Evolutionary conservation across 2,113 vertebrate genomes (phyloP), one percentile per base, ranked within the genome.

Genomic region (Andinoacara biseriatus): DNA sequence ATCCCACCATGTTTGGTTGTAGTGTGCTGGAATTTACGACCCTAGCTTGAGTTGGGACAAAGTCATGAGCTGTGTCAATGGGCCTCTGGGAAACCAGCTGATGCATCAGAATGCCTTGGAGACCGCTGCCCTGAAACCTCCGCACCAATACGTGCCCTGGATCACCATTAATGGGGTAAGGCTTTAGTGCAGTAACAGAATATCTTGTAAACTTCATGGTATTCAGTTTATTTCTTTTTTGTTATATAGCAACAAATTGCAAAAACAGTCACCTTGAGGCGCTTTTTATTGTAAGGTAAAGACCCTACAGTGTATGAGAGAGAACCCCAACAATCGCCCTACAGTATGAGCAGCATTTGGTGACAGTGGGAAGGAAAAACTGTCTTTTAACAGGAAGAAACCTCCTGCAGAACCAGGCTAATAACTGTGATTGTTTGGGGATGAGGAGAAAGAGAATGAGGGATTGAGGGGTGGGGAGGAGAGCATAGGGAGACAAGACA

Each of bases 81-180:
- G 98, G 6, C 94, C 96, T 3, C 31, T 65, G 0, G 98, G 98
- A 29, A 94, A 91, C 2, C 69, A 96, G 74, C 94, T 99, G 59
- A 97, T 99, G 96, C 98, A 99, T 65, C 33, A 14, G 56, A 99
- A 99, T 0, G 98, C 98, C 1, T 78, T 96, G 76, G 76, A 84
- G 67, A 99, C 98, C 0, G 2, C 78, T 0, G 94, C 94, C 0
- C 93, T 99, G 31, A 74, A 95, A 0, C 98, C 98, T 0, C 95
- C 95, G 0, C 98, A 99, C 26, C 0, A 96, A 0, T 99, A 96
- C 1, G 98, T 99, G 61, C 98, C 98, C 61, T 99, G 98, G 98
- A 83, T 99, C n/a, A 94, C 97, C 29, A 29, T 99, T 81, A 96
- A 99, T 0, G 97, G 96, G 95, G 98, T 98, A 92, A 89, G 93